phyloP scores from a whole-genome alignment of 2,888 invertebrate species.

The Andrena haemorrhoa region DNA sequence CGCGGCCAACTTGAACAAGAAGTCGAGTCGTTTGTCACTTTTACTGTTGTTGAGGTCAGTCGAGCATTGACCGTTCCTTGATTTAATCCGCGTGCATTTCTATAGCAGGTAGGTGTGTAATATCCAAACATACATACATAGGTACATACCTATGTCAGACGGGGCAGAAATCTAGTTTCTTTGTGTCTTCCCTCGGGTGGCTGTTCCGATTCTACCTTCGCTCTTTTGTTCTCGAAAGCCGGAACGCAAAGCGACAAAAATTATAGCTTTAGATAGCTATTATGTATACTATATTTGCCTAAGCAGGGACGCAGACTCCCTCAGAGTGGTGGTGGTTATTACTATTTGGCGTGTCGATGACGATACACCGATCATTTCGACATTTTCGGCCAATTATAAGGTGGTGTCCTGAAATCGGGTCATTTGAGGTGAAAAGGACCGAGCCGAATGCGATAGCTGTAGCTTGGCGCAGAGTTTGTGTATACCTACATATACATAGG shows the following conservation, averaged over 20 bases:
- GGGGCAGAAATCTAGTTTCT: neutral
- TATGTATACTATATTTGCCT: neutral
- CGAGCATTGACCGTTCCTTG: constrained; percentile 82
- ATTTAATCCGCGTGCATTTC: constrained; percentile 61
- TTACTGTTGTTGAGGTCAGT: constrained; percentile 83
- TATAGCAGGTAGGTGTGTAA: constrained; percentile 9
- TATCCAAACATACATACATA: neutral
- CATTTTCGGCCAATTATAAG: constrained; percentile 80
- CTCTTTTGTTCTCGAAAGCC: too few relatives aligned
- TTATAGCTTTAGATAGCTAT: too few relatives aligned
- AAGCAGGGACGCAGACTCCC: neutral
- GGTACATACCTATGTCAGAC: too few relatives aligned
- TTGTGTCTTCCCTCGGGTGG: neutral
- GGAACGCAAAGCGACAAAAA: too few relatives aligned
- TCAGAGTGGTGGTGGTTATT: neutral
- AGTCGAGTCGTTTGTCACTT: constrained; percentile 78
- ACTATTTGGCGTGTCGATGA: too few relatives aligned
- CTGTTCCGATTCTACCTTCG: neutral
- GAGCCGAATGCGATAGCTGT: constrained; percentile 9
- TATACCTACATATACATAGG: constrained; percentile 1
- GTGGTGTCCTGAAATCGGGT: constrained; percentile 46
- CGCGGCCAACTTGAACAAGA: constrained; percentile 62
- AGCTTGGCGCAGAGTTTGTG: constrained; percentile 50
- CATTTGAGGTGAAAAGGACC: constrained; percentile 69
- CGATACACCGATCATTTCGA: constrained; percentile 40